These are phyloP conservation scores for Stratiomys singularior DNA, from an alignment of 2,888 invertebrate species.

Conservation along the genomic window DNA sequence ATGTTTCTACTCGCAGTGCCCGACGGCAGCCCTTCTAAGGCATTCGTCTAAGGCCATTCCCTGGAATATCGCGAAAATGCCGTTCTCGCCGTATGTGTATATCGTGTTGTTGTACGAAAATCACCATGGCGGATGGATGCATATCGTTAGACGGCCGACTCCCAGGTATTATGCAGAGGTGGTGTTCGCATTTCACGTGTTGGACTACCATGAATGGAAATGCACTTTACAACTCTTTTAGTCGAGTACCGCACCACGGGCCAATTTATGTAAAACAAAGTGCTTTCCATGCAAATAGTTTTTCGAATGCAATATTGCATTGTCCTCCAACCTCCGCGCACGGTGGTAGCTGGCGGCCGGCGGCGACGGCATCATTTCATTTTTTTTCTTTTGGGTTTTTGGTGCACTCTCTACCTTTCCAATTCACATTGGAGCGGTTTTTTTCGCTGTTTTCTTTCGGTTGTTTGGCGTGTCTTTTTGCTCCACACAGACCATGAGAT, in stretches of 20 bases:
- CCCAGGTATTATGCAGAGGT: constrained; percentile 6
- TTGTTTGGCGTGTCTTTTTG: constrained; percentile 10
- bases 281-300: constrained; percentile 42
- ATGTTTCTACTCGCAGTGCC: too few species aligned
- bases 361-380: constrained; percentile 12
- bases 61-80: neutral
- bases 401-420: neutral
- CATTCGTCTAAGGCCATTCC: neutral
- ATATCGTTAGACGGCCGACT: constrained; percentile 15
- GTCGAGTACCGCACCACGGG: constrained; percentile 44
- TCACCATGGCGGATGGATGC: constrained; percentile 15
- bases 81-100: constrained; percentile 3
- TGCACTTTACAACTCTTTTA: constrained; percentile 46
- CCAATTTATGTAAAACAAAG: constrained; percentile 45
- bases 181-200: constrained; percentile 37
- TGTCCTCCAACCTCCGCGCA: neutral
- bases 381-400: constrained; percentile 7
- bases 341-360: constrained; percentile 13
- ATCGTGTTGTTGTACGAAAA: neutral
- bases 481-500: constrained; percentile 2
- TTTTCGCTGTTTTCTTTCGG: neutral
- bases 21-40: neutral
- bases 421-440: neutral
- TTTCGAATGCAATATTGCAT: constrained; percentile 38
- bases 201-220: constrained; percentile 42